A percentile compares a stretch with the other conserved stretches of the same genome.
phyloP scores from a whole-genome alignment of 2,888 invertebrate species.

The Osmoderma eremita region DNA sequence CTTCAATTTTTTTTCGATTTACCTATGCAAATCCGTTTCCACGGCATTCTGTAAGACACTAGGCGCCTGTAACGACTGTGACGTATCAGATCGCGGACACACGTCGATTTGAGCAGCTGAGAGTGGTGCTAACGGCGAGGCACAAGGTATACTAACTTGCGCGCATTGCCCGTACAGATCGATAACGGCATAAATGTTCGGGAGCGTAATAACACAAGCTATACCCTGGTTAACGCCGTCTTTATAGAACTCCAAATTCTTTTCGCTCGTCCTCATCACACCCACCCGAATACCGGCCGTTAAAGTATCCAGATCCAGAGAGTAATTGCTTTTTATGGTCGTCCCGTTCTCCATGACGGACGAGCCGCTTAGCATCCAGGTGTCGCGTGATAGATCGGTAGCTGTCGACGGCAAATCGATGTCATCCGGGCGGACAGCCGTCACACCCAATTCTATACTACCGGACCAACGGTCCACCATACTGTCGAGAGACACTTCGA shows the following conservation, averaged over 20 bases:
- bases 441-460: constrained; percentile 89
- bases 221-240: constrained; percentile 84
- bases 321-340: constrained; percentile 85
- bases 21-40: constrained; percentile 60
- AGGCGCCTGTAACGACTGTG: constrained; percentile 59
- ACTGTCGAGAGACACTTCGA: constrained; percentile 89
- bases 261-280: constrained; percentile 88
- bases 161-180: constrained; percentile 96
- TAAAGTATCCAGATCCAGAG: constrained; percentile 85
- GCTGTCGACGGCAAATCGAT: constrained; percentile 89
- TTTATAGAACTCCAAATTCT: constrained; percentile 84
- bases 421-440: constrained; percentile 89
- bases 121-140: constrained; percentile 58
- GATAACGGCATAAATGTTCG: constrained; percentile 91
- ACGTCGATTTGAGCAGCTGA: constrained; percentile 59
- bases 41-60: constrained; percentile 56
- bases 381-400: constrained; percentile 90
- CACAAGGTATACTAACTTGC: constrained; percentile 74
- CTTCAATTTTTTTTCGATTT: constrained; percentile 7
- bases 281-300: constrained; percentile 82
- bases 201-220: constrained; percentile 82
- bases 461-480: constrained; percentile 95
- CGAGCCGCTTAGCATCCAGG: constrained; percentile 92
- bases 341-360: constrained; percentile 92
- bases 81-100: constrained; percentile 60